Base-by-base conservation (phyloP, 1,140 invertebrate genomes). In the Battus philenor region DNA sequence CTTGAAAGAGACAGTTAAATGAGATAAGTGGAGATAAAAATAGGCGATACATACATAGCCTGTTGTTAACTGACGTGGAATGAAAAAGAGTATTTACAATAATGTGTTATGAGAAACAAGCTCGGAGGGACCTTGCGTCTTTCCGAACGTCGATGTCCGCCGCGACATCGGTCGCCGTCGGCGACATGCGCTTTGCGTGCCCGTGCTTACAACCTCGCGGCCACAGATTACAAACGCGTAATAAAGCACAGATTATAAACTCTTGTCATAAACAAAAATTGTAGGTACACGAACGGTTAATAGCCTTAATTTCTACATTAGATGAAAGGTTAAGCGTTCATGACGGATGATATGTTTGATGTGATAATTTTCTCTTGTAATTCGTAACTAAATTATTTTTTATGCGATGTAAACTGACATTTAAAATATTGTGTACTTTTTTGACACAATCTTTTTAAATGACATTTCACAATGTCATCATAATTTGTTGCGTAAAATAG, bases 141-240 rank as follows among this genome's bases (percentile, higher is more conserved):
- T 11, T 33, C 32, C 8, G 36, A 13, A 29, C 34, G 9, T 39
- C 20, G 8, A 26, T 17, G 38, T 16, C 12, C 15, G 16, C 6
- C 20, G 7, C 22, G 17, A n/a, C 27, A 11, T 10, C 11, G 27
- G 27, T 30, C 10, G 38, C 38, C 38, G 38, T 10, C 38, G 38
- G 38, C 38, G 38, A 41, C 34, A 22, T 17, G 13, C 38, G 13
- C 12, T 12, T 41, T 29, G 38, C 38, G 38, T 41, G 38, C 22
- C 12, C 36, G 34, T 10, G 22, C 24, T 41, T 15, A 15, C 34
- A 16, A 13, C 38, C 1, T 15, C 36, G n/a, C 12, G 38, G 7
- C n/a, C 24, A 30, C 9, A 30, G 27, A 30, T 27, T 41, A n/a
- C 11, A 12, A 24, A 29, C 15, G 13, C 13, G 6, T 27, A 16